Evolutionary conservation across 2,888 invertebrate genomes (phyloP).

Genomic region (Thera britannica): DNA sequence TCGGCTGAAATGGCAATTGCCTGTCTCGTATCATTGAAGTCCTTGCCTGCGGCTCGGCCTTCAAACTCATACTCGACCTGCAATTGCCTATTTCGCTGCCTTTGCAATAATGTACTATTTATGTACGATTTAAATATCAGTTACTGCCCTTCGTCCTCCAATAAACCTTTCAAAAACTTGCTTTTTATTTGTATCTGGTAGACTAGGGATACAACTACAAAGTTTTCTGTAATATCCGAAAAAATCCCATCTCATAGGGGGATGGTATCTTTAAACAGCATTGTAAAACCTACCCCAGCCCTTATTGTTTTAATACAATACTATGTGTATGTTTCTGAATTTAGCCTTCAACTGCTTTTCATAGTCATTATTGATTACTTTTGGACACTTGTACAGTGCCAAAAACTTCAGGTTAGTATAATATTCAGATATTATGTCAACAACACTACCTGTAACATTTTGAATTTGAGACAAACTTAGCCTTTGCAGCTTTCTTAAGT

Average conservation of each 20-base stretch:
- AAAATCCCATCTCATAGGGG: neutral
- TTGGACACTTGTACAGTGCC: slow-evolving; percentile 76
- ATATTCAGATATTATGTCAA: slow-evolving; percentile 73
- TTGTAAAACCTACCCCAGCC: neutral
- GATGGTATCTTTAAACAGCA: neutral
- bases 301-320: slow-evolving; percentile 59
- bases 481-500: slow-evolving; percentile 61
- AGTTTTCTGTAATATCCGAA: no score
- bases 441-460: slow-evolving; percentile 69
- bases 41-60: no score
- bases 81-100: no score
- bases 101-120: no score
- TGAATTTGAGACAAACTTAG: slow-evolving; percentile 73
- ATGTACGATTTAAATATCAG: no score
- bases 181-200: no score
- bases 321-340: slow-evolving; percentile 75
- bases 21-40: no score
- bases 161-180: no score
- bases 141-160: no score
- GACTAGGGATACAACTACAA: no score
- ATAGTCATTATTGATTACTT: slow-evolving; percentile 70
- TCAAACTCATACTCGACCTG: no score
- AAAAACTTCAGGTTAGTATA: slow-evolving; percentile 73
- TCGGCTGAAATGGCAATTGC: no score
- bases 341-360: slow-evolving; percentile 73